Evolutionary conservation across 2,888 invertebrate species (phyloP).

Genomic region (Alitta virens): DNA sequence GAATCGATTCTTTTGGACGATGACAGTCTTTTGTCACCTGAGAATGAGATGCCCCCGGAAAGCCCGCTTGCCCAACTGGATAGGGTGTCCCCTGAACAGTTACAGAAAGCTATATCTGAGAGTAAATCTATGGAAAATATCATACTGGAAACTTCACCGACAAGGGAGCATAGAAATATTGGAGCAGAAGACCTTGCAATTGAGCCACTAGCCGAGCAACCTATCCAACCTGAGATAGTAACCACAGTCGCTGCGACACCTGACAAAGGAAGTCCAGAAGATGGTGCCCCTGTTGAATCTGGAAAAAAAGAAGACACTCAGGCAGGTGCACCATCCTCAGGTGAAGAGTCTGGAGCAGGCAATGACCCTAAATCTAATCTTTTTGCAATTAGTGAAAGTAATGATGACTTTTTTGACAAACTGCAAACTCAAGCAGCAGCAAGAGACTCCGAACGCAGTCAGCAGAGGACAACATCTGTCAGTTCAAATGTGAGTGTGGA

Average conservation of each 20-base stretch:
- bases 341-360: background rate
- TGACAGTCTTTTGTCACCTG: conserved; percentile 5
- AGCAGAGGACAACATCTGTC: background rate
- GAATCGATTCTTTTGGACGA: conserved; percentile 15
- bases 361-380: background rate
- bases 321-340: background rate
- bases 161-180: conserved; percentile 21
- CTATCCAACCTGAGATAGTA: background rate
- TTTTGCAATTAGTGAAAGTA: background rate
- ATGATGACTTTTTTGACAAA: background rate
- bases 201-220: background rate
- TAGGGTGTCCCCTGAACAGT: background rate
- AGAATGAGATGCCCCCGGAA: background rate
- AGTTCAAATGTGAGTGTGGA: conserved; percentile 4
- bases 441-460: background rate
- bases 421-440: background rate
- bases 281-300: background rate
- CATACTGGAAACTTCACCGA: conserved; percentile 23
- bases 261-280: background rate
- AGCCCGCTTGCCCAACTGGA: background rate
- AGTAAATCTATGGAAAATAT: conserved; percentile 28
- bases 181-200: background rate
- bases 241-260: background rate
- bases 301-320: background rate
- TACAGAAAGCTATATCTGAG: conserved; percentile 1